These are phyloP conservation scores for Escarpia spicata DNA, from an alignment of 2,888 invertebrate species.

Conservation along the genomic window DNA sequence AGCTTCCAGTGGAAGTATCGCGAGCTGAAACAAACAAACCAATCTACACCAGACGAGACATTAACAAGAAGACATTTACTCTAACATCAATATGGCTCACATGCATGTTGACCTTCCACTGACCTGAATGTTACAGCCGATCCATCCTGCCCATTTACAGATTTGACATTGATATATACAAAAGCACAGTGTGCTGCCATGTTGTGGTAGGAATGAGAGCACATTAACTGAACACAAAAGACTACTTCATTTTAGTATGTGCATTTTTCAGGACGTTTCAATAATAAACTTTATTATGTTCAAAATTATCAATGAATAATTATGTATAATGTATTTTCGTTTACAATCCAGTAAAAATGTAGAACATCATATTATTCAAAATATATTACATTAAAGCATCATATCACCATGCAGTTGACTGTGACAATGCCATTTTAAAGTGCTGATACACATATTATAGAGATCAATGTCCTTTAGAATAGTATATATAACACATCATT, in stretches of 20 bases:
- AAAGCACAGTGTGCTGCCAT: no score
- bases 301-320: no score
- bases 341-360: neutral
- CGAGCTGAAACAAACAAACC: slow-evolving; percentile 72
- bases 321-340: neutral
- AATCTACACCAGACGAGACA: neutral
- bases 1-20: slow-evolving; percentile 95
- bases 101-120: no score
- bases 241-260: no score
- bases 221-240: no score
- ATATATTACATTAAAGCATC: neutral
- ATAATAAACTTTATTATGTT: no score
- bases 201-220: no score
- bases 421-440: neutral
- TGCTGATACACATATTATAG: neutral
- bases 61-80: neutral
- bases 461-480: neutral
- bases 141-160: no score
- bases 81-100: neutral
- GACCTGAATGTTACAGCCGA: no score
- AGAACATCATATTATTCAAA: neutral
- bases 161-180: no score
- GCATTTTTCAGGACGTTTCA: no score
- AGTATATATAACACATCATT: neutral
- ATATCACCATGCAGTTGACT: neutral